Evolutionary conservation across 2,113 vertebrate genomes (phyloP).

Genomic region (Crotalus viridis): DNA sequence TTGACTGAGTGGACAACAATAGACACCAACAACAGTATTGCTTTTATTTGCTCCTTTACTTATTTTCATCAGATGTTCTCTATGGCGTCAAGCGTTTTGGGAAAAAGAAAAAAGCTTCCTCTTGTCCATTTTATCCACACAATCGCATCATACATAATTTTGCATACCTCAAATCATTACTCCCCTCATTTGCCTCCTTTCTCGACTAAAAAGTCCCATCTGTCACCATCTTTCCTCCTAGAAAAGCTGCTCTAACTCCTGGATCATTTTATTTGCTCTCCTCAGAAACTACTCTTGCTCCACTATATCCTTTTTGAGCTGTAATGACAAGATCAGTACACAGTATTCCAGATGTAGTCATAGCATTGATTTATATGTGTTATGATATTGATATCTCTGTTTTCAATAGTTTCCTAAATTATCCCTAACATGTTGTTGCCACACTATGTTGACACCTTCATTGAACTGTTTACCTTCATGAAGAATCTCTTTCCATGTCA

Average conservation of each 20-base stretch:
- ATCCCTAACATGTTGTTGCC: not conserved
- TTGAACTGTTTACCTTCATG: not conserved
- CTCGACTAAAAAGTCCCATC: not conserved
- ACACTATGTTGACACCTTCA: not conserved
- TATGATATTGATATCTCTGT: not conserved
- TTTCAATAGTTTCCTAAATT: not conserved
- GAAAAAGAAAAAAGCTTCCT: not conserved
- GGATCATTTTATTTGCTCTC: not conserved
- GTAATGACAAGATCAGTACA: not conserved
- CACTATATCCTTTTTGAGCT: not conserved
- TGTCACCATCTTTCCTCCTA: not conserved
- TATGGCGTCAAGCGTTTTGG: not conserved
- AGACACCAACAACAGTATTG: not conserved
- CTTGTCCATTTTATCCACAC: not conserved
- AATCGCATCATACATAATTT: not conserved
- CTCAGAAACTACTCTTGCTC: not conserved
- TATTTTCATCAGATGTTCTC: not conserved
- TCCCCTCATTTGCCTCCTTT: not conserved
- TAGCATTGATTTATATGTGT: not conserved
- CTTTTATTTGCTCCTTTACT: not conserved
- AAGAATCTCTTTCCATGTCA: not conserved
- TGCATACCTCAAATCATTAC: not conserved
- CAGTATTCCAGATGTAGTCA: not conserved
- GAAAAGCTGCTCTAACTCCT: not conserved
- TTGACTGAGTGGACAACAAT: not conserved